Base-by-base conservation (phyloP, 2,888 invertebrate genomes). In the Sicus ferrugineus region DNA sequence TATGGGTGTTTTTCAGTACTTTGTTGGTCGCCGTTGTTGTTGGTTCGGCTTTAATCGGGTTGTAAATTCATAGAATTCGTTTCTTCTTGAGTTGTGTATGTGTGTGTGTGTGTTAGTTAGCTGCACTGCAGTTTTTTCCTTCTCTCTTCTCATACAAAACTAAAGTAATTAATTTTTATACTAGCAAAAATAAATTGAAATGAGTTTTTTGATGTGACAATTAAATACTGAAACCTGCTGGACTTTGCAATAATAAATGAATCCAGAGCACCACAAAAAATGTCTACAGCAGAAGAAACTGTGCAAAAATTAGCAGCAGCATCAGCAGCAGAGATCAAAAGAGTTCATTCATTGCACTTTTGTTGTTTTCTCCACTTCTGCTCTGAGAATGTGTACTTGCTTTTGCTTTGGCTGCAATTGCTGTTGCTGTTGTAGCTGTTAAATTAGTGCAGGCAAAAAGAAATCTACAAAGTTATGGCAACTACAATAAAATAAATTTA, bases 241-340 rank as follows among this genome's bases (percentile, higher is more conserved):
- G 5, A 46, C n/a, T n/a, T n/a, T n/a, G n/a, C n/a, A n/a, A n/a
- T n/a, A n/a, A n/a, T n/a, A n/a, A n/a, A n/a, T n/a, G n/a, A n/a
- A n/a, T n/a, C n/a, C n/a, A n/a, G n/a, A n/a, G n/a, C n/a, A n/a
- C n/a, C n/a, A n/a, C n/a, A n/a, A n/a, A n/a, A n/a, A n/a, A n/a
- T n/a, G n/a, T n/a, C n/a, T n/a, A n/a, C 65, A 58, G 28, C 48
- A 56, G 42, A 48, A 59, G 48, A 42, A 48, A 31, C 31, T 23
- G 19, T 21, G 56, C 46, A 30, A 31, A 23, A 46, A 26, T n/a
- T 14, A 42, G 3, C 5, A 52, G 19, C 50, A 52, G 50, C 52
- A 50, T n/a, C 54, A 34, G 30, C 56, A 58, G 67, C 67, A 67
- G 67, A 67, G 67, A 67, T 67, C 67, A 67, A 48, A 67, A 67